These are phyloP conservation scores for Scaptomyza polygonia DNA, from an alignment of 2,888 invertebrate species.

Conservation along the genomic window DNA sequence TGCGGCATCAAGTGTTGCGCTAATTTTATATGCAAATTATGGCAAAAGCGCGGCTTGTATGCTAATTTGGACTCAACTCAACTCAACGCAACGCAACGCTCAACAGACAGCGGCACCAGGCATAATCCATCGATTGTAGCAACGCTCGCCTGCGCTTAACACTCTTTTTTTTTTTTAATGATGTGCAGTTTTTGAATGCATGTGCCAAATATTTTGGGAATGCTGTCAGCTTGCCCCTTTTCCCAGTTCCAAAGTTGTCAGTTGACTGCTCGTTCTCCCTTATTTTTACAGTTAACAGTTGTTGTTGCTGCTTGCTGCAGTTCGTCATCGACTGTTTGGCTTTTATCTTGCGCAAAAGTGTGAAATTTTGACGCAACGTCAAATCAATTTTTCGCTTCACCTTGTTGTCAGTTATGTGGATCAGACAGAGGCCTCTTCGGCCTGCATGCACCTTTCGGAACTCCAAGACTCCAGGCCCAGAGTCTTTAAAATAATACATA, in stretches of 20 bases:
- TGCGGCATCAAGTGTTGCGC: constrained; percentile 67
- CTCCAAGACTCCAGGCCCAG: too few species aligned
- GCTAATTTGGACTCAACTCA: constrained; percentile 63
- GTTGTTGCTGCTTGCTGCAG: constrained; percentile 15
- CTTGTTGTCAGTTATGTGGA: constrained; percentile 70
- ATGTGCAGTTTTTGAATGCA: constrained; percentile 58
- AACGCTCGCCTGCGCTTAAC: constrained; percentile 40
- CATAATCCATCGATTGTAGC: constrained; percentile 9
- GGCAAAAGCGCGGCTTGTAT: constrained; percentile 76
- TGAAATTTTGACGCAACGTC: constrained; percentile 78
- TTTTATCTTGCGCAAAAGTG: constrained; percentile 71
- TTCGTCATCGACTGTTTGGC: constrained; percentile 47
- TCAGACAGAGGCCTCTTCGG: constrained; percentile 39
- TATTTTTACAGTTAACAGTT: constrained; percentile 10
- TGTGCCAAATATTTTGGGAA: constrained; percentile 71
- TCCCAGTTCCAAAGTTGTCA: constrained; percentile 2
- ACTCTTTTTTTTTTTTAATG: constrained; percentile 68
- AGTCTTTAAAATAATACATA: too few species aligned
- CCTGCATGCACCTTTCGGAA: constrained; percentile 61
- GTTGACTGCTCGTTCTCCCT: constrained; percentile 3
- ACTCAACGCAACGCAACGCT: constrained; percentile 14
- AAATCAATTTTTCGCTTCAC: constrained; percentile 71
- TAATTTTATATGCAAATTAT: constrained; percentile 80
- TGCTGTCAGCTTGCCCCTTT: constrained; percentile 38
- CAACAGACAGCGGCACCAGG: neutral